phyloP scores from a whole-genome alignment of 2,888 invertebrate species.

The Anagyrus pseudococci region DNA sequence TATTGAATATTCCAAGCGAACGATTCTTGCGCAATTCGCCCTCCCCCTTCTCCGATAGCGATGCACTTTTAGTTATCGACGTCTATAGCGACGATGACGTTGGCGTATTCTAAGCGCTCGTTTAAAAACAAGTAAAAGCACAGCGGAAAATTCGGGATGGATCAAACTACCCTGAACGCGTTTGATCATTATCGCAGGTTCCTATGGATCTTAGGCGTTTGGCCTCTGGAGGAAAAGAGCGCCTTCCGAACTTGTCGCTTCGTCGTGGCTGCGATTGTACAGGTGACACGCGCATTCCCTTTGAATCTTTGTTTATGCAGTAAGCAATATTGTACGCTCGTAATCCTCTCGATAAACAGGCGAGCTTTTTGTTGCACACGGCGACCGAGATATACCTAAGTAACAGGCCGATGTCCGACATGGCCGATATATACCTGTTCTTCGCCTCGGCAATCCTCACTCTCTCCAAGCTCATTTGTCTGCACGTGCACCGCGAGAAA shows the following conservation, averaged over 20 bases:
- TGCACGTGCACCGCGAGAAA: constrained; percentile 7
- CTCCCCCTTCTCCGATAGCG: too few species aligned
- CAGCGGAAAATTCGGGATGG: too few species aligned
- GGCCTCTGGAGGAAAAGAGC: constrained; percentile 30
- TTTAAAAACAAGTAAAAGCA: too few species aligned
- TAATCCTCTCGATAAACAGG: constrained; percentile 4
- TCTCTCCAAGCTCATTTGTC: constrained; percentile 6
- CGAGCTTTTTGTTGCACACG: constrained; percentile 22
- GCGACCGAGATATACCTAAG: constrained; percentile 19
- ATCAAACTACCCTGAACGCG: too few species aligned
- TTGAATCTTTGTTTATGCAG: not conserved
- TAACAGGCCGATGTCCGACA: constrained; percentile 17
- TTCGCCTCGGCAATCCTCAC: constrained; percentile 21
- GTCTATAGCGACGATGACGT: too few species aligned
- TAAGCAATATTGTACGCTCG: too few species aligned
- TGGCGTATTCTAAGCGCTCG: too few species aligned
- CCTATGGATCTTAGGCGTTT: constrained; percentile 26
- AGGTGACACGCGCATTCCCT: too few species aligned
- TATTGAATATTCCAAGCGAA: too few species aligned
- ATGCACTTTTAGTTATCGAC: too few species aligned
- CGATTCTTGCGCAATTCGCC: too few species aligned
- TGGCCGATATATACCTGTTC: constrained; percentile 27
- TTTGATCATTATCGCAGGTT: constrained; percentile 19
- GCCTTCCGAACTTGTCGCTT: constrained; percentile 17
- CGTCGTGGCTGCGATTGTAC: constrained; percentile 1